Evolutionary conservation across 1,140 invertebrate species (phyloP).

Genomic region (Venturia canescens): DNA sequence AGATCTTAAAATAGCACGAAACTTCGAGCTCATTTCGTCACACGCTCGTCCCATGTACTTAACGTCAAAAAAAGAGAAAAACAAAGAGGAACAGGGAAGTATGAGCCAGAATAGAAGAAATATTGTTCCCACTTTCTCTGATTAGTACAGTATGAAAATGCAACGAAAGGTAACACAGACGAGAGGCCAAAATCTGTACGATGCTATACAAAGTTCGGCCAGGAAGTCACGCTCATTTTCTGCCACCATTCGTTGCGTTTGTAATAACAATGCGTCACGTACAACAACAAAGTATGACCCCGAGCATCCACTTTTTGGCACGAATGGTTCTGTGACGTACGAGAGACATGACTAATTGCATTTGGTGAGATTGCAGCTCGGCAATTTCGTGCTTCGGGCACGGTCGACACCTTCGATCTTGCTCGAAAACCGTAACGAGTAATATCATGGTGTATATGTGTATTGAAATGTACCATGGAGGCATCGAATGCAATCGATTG

Average conservation of each 20-base stretch:
- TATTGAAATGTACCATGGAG: background rate
- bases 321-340: background rate
- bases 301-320: no score
- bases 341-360: conserved; percentile 4
- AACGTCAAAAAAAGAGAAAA: background rate
- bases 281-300: background rate
- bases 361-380: background rate
- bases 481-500: background rate
- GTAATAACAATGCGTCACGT: background rate
- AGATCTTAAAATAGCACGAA: background rate
- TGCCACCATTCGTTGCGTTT: background rate
- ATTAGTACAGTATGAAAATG: background rate
- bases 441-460: background rate
- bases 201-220: background rate
- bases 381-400: background rate
- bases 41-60: conserved; percentile 19
- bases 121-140: conserved; percentile 17
- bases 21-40: background rate
- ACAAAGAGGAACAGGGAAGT: background rate
- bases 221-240: background rate
- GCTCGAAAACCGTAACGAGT: background rate
- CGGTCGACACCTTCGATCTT: conserved; percentile 8
- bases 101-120: conserved; percentile 8
- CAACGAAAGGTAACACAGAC: background rate
- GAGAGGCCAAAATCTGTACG: background rate